A percentile compares a stretch with the other conserved stretches of the same genome.
phyloP scores from a whole-genome alignment of 1,140 invertebrate species.

The Brachionus angularis region DNA sequence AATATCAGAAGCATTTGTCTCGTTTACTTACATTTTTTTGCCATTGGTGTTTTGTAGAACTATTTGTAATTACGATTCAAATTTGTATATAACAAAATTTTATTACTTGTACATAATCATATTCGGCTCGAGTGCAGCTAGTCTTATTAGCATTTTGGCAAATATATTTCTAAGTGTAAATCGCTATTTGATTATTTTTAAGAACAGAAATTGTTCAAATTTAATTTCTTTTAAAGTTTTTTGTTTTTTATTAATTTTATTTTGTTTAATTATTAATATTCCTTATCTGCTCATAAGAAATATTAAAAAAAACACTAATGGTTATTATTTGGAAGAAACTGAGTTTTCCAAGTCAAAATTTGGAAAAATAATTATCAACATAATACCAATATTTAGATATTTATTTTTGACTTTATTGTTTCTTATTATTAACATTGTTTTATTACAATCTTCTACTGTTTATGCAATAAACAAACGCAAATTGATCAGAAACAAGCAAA shows the following conservation, averaged over 20 bases:
- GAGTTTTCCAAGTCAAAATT: background rate
- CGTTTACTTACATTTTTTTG: constrained; percentile 8
- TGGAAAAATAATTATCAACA: background rate
- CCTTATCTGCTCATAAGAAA: constrained; percentile 7
- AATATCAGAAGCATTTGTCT: background rate
- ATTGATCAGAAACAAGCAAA: background rate
- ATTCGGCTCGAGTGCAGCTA: background rate
- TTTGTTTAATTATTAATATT: background rate
- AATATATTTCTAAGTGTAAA: constrained; percentile 13
- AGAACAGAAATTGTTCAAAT: constrained; percentile 5
- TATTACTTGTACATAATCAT: constrained; percentile 4
- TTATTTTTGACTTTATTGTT: background rate
- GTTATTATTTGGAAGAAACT: background rate
- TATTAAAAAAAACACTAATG: background rate
- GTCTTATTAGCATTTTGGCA: constrained; percentile 8
- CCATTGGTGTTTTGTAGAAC: background rate
- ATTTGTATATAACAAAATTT: constrained; percentile 17
- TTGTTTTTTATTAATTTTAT: background rate
- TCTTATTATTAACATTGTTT: background rate
- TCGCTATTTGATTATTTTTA: constrained; percentile 20
- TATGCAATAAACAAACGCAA: constrained; percentile 6
- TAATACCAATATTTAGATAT: constrained; percentile 13
- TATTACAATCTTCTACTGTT: background rate
- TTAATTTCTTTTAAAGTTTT: background rate
- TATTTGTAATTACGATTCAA: background rate